Conservation (phyloP, 53 echinoderm and acorn worm genomes). For the Zoroaster sp. region DNA sequence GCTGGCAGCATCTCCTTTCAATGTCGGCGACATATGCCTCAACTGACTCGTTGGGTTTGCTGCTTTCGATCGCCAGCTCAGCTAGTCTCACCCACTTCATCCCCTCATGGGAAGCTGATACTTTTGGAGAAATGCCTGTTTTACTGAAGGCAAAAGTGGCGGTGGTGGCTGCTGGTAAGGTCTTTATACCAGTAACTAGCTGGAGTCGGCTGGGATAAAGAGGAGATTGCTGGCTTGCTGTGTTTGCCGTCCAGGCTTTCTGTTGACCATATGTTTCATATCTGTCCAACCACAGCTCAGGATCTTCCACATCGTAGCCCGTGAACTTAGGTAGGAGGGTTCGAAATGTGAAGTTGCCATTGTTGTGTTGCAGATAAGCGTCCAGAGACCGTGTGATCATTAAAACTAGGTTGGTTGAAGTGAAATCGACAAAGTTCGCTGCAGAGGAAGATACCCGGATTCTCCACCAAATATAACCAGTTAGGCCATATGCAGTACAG, state of each 20-base stretch:
- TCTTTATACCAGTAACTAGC: not conserved
- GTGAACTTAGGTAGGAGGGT: not conserved
- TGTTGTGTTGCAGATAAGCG: no score
- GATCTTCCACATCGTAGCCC: not conserved
- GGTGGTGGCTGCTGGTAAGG: not conserved
- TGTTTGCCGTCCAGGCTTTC: not conserved
- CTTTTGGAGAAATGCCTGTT: not conserved
- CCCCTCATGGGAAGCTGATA: not conserved
- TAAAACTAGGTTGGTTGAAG: no score
- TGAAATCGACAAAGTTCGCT: no score
- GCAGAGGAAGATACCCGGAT: no score
- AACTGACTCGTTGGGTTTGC: not conserved
- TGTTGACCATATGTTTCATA: not conserved
- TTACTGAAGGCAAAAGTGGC: not conserved
- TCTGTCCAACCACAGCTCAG: not conserved
- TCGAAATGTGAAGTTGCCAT: no score
- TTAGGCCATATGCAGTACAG: no score
- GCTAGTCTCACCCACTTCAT: not conserved
- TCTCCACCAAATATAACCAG: no score
- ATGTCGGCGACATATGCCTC: not conserved
- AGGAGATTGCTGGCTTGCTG: not conserved
- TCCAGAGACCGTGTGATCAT: no score
- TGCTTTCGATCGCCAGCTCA: not conserved
- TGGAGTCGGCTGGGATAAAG: not conserved
- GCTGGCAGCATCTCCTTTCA: not conserved